A percentile compares a stretch with the other conserved stretches of the same genome.
These are phyloP conservation scores for Orthonyx spaldingii DNA, from an alignment of 2,113 vertebrate genomes.

Conservation along the genomic window DNA sequence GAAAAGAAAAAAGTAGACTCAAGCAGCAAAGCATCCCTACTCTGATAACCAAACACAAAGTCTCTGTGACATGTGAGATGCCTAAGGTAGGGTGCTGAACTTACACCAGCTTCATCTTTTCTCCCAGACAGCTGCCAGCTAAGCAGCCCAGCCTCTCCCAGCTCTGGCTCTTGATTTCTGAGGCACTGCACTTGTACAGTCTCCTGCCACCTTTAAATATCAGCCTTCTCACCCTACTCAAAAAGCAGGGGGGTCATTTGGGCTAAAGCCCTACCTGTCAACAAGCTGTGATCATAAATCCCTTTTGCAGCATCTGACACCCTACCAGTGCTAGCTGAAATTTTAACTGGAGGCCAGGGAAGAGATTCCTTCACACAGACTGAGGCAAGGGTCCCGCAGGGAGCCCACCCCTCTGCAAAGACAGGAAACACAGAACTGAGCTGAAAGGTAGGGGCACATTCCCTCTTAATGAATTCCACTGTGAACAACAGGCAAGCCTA, in stretches of 20 bases:
- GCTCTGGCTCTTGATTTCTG: not conserved
- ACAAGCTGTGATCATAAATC: not conserved
- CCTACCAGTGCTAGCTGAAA: accelerated
- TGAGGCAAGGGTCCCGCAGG: accelerated
- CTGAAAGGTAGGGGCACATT: accelerated
- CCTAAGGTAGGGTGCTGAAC: not conserved
- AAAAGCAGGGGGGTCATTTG: not conserved
- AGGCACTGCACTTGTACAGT: accelerated
- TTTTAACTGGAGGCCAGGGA: accelerated
- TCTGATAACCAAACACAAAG: not conserved
- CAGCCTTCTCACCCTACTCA: not conserved
- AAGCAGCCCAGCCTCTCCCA: not conserved
- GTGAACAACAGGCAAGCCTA: accelerated
- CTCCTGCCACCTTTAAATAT: not conserved
- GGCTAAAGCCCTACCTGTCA: not conserved
- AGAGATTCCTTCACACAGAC: accelerated
- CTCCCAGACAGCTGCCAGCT: not conserved
- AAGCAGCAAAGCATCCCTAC: not conserved
- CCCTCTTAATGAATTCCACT: not conserved
- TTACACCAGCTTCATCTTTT: not conserved
- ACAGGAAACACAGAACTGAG: accelerated
- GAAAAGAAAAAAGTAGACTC: not conserved
- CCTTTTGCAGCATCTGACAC: not conserved
- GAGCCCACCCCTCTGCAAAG: not conserved
- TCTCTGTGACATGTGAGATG: not conserved